A percentile compares a stretch with the other conserved stretches of the same genome.
phyloP scores from a whole-genome alignment of 2,888 invertebrate genomes.

The Apotomis betuletana region DNA sequence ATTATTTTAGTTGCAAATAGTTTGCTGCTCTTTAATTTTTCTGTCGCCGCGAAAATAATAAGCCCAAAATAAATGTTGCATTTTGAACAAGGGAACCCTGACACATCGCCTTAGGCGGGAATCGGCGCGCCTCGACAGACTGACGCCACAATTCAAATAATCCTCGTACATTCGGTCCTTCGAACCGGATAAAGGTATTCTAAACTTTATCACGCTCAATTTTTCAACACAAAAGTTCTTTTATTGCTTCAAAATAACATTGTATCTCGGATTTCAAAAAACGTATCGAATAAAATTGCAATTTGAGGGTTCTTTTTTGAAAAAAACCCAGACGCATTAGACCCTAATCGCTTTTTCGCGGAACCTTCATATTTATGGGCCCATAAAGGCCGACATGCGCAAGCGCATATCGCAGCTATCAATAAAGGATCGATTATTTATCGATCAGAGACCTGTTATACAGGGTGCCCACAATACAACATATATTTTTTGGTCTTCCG shows the following conservation, averaged over 20 bases:
- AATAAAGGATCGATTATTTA: slow-evolving; percentile 46
- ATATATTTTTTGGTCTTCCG: neutral
- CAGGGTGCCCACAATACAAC: slow-evolving; percentile 17
- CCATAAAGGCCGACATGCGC: slow-evolving; percentile 43
- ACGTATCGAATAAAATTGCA: slow-evolving; percentile 32
- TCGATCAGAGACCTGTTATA: slow-evolving; percentile 32
- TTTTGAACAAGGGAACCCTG: slow-evolving; percentile 1
- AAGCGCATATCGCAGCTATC: slow-evolving; percentile 42
- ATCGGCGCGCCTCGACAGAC: neutral
- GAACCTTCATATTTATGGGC: slow-evolving; percentile 49
- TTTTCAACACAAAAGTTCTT: slow-evolving; percentile 25
- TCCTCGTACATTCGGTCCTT: slow-evolving; percentile 13
- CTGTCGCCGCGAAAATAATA: too few species aligned
- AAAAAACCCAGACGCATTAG: slow-evolving; percentile 43
- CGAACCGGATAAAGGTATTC: slow-evolving; percentile 16
- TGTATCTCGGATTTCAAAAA: slow-evolving; percentile 25
- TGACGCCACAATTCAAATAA: slow-evolving; percentile 12
- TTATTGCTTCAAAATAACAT: slow-evolving; percentile 17
- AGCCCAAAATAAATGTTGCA: slow-evolving; percentile 6
- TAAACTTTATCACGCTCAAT: slow-evolving; percentile 25
- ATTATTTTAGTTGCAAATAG: too few species aligned
- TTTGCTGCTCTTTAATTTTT: too few species aligned
- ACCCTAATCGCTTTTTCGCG: slow-evolving; percentile 50
- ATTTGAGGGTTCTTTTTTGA: slow-evolving; percentile 26
- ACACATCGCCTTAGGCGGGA: neutral